These are phyloP conservation scores for Coleophora flavipennella DNA, from an alignment of 2,888 invertebrate genomes.

Conservation along the genomic window DNA sequence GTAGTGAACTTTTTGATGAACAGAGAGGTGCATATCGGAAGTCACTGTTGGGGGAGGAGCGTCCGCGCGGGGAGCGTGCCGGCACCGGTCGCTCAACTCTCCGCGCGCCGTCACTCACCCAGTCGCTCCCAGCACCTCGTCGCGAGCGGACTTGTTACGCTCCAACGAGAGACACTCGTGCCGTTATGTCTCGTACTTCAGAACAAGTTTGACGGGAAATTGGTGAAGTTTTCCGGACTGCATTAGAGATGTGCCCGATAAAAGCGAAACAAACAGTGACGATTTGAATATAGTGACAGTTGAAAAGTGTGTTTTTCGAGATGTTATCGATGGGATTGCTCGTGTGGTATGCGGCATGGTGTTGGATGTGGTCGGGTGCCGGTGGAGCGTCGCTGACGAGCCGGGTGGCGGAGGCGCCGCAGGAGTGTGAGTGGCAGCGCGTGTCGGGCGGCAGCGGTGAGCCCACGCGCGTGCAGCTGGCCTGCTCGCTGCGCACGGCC, in stretches of 20 bases:
- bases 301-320: slow-evolving; percentile 59
- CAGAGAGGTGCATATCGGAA: slow-evolving; percentile 44
- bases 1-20: slow-evolving; percentile 60
- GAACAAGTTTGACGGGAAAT: slow-evolving; percentile 73
- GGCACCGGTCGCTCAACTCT: slow-evolving; percentile 60
- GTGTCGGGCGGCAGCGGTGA: slow-evolving; percentile 68
- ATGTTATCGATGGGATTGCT: slow-evolving; percentile 64
- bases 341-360: slow-evolving; percentile 50
- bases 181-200: slow-evolving; percentile 67
- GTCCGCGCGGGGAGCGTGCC: slow-evolving; percentile 54
- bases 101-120: slow-evolving; percentile 50
- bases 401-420: slow-evolving; percentile 76
- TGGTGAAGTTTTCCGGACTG: slow-evolving; percentile 64
- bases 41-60: slow-evolving; percentile 65
- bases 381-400: slow-evolving; percentile 61
- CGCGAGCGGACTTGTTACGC: slow-evolving; percentile 36
- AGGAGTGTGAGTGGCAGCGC: slow-evolving; percentile 81
- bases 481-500: slow-evolving; percentile 77
- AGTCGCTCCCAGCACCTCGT: slow-evolving; percentile 44
- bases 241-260: slow-evolving; percentile 61
- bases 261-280: slow-evolving; percentile 52
- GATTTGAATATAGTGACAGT: slow-evolving; percentile 64
- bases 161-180: slow-evolving; percentile 22
- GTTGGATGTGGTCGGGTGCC: slow-evolving; percentile 50
- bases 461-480: slow-evolving; percentile 72